These are phyloP conservation scores for Limnephilus auricula DNA, from an alignment of 2,888 invertebrate species.

Conservation along the genomic window DNA sequence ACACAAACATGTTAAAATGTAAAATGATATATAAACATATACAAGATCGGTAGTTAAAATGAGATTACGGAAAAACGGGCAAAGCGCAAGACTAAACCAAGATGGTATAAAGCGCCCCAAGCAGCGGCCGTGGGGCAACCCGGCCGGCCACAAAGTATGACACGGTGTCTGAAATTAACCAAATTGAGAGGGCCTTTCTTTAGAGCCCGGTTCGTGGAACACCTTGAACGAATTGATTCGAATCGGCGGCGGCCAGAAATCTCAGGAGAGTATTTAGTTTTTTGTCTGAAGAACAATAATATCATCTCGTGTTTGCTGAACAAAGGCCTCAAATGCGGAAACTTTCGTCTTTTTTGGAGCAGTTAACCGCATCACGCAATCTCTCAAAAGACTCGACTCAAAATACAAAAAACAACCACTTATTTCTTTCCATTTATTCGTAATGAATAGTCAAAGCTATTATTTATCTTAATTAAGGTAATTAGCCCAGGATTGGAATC, in stretches of 20 bases:
- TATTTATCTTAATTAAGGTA: not conserved
- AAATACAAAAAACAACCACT: not conserved
- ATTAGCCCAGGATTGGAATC: not conserved
- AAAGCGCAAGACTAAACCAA: not conserved
- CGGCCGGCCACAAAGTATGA: constrained; percentile 20
- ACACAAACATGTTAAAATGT: not conserved
- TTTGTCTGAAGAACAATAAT: constrained; percentile 20
- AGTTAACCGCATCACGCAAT: constrained; percentile 37
- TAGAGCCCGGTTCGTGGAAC: constrained; percentile 39
- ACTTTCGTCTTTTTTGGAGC: constrained; percentile 11
- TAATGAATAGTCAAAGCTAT: not conserved
- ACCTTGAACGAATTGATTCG: constrained; percentile 47
- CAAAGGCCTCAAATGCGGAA: constrained; percentile 31
- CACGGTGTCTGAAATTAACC: constrained; percentile 44
- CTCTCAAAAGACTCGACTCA: not conserved
- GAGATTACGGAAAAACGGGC: not conserved
- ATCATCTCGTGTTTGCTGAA: constrained; percentile 29
- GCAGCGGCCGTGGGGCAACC: constrained; percentile 6
- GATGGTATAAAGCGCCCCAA: constrained; percentile 14
- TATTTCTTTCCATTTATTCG: not conserved
- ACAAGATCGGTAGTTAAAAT: constrained; percentile 12
- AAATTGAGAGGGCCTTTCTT: constrained; percentile 45
- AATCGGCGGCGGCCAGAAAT: constrained; percentile 39
- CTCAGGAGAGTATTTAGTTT: constrained; percentile 42
- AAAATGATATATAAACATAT: not conserved